phyloP scores from a whole-genome alignment of 2,797 vertebrate species.

The Podarcis lilfordi region DNA sequence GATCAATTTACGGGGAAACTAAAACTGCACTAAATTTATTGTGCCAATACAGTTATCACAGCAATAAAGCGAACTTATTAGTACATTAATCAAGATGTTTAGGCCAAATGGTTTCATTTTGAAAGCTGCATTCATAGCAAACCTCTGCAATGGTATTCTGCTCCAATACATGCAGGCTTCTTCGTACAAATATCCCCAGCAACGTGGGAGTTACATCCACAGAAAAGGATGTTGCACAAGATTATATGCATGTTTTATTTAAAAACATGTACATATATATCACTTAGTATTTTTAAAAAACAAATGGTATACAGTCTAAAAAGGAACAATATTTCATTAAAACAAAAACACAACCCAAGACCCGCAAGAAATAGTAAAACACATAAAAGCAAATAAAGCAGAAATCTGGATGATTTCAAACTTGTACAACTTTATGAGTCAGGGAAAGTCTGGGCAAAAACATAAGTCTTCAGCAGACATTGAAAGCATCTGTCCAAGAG shows the following conservation, averaged over 20 bases:
- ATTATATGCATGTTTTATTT: too few relatives aligned
- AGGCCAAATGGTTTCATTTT: neutral
- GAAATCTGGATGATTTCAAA: too few relatives aligned
- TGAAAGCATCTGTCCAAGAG: neutral
- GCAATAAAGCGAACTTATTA: neutral
- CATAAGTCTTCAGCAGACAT: too few relatives aligned
- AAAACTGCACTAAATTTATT: neutral
- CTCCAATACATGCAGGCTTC: neutral
- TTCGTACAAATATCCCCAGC: neutral
- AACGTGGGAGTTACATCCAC: neutral
- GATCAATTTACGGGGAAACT: neutral
- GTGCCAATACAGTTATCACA: neutral
- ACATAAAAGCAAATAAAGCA: too few relatives aligned
- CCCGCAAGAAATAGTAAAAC: too few relatives aligned
- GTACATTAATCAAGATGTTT: neutral
- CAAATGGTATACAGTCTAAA: too few relatives aligned
- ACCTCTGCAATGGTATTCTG: neutral
- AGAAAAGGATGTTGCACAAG: neutral
- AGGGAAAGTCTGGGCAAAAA: too few relatives aligned
- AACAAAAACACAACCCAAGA: too few relatives aligned
- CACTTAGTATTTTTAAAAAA: too few relatives aligned
- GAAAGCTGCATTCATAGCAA: neutral
- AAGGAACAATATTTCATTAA: too few relatives aligned
- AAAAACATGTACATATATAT: too few relatives aligned
- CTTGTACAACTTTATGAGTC: too few relatives aligned